These are phyloP conservation scores for Drosophila atripex DNA, from an alignment of 2,888 invertebrate genomes.

Conservation along the genomic window DNA sequence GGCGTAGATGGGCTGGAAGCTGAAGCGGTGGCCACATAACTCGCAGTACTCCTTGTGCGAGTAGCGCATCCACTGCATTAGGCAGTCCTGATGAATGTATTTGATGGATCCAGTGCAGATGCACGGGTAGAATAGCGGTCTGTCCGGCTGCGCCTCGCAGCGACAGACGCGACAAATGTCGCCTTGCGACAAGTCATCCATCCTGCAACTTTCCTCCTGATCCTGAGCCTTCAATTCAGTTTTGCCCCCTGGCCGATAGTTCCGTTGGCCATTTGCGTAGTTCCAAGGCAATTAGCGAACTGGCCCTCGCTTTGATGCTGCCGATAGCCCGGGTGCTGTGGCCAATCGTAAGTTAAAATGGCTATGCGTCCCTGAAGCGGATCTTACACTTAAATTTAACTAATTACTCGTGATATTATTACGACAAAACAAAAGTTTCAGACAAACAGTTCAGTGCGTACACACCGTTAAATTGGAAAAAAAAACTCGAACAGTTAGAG, in stretches of 20 bases:
- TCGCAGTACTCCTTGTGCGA: slow-evolving; percentile 99
- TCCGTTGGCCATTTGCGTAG: slow-evolving; percentile 44
- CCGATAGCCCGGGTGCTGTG: background rate
- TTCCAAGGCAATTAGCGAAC: slow-evolving; percentile 16
- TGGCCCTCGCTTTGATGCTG: slow-evolving; percentile 10
- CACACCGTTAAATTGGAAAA: slow-evolving; percentile 7
- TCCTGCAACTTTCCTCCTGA: slow-evolving; percentile 37
- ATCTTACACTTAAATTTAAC: slow-evolving; percentile 45
- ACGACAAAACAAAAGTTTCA: slow-evolving; percentile 7
- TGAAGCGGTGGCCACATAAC: slow-evolving; percentile 97
- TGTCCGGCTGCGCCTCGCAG: slow-evolving; percentile 95
- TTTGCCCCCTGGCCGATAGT: slow-evolving; percentile 5
- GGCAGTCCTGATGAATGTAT: slow-evolving; percentile 99
- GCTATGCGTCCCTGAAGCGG: background rate
- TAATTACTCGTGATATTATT: slow-evolving; percentile 52
- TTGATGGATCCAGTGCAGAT: slow-evolving; percentile 99
- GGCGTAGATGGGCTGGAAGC: slow-evolving; percentile 99
- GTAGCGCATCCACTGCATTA: slow-evolving; percentile 99
- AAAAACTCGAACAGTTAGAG: slow-evolving; percentile 3
- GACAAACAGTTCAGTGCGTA: slow-evolving; percentile 22
- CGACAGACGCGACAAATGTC: slow-evolving; percentile 98
- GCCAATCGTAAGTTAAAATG: background rate
- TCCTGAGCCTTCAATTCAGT: slow-evolving; percentile 11
- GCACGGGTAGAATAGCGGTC: slow-evolving; percentile 98
- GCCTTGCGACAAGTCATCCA: slow-evolving; percentile 85